Conservation (phyloP, 2,113 vertebrate species). For the Mobula hypostoma region DNA sequence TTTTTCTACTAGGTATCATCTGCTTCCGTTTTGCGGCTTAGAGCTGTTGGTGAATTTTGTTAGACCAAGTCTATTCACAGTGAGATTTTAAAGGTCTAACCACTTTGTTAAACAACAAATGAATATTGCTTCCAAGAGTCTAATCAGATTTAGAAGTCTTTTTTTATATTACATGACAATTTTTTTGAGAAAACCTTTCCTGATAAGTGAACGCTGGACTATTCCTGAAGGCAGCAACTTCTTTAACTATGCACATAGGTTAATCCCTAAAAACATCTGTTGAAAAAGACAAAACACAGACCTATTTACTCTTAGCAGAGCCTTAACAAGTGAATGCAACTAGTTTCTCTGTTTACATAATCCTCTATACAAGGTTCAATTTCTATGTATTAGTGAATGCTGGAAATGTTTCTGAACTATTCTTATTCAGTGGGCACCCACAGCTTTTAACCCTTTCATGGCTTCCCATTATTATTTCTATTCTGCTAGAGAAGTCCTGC, state of each 20-base stretch:
- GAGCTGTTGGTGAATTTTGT: neutral
- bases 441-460: neutral
- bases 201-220: neutral
- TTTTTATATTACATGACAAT: neutral
- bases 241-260: neutral
- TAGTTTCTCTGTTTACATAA: constrained; percentile 30
- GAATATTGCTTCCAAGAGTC: neutral
- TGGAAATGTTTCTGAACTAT: neutral
- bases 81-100: neutral
- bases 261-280: constrained; percentile 26
- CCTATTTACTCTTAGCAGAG: constrained; percentile 19
- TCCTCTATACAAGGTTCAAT: neutral
- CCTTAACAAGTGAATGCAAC: constrained; percentile 31
- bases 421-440: neutral
- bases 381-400: neutral
- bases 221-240: neutral
- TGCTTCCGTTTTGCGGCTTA: neutral
- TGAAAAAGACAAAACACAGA: constrained; percentile 18
- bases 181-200: neutral
- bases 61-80: neutral
- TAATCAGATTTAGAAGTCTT: neutral
- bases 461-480: neutral
- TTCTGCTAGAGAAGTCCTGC: neutral
- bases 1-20: neutral
- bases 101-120: neutral